These are phyloP conservation scores for Lanius collurio DNA, from an alignment of 2,113 vertebrate species.

Conservation along the genomic window DNA sequence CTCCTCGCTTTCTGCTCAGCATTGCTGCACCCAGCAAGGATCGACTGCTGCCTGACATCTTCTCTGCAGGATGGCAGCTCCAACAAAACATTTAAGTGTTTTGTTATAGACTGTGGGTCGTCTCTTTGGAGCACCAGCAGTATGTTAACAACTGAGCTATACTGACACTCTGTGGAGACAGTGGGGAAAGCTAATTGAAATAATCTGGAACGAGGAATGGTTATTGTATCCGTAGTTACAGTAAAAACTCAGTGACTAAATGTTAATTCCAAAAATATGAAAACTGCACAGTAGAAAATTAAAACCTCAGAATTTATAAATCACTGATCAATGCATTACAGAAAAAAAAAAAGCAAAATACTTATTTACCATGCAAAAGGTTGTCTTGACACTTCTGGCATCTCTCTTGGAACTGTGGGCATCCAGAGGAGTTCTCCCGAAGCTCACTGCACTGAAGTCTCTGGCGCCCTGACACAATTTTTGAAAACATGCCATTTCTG, in stretches of 20 bases:
- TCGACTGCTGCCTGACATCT: neutral
- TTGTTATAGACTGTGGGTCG: neutral
- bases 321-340: neutral
- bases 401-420: constrained; percentile 81
- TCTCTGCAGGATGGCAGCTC: neutral
- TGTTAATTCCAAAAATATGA: neutral
- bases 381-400: constrained; percentile 85
- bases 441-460: constrained; percentile 76
- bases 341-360: neutral
- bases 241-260: neutral
- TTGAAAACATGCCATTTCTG: constrained; percentile 31
- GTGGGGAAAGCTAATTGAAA: neutral
- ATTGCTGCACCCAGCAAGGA: neutral
- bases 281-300: neutral
- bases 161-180: constrained; percentile 58
- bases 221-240: neutral
- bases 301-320: neutral
- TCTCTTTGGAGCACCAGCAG: neutral
- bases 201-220: neutral
- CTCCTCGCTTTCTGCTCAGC: neutral
- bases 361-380: constrained; percentile 78
- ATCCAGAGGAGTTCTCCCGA: constrained; percentile 82
- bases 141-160: constrained; percentile 25
- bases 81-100: neutral
- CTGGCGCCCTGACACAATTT: constrained; percentile 25